These are phyloP conservation scores for Aptenodytes forsteri DNA, from an alignment of 2,113 vertebrate species.

Conservation along the genomic window DNA sequence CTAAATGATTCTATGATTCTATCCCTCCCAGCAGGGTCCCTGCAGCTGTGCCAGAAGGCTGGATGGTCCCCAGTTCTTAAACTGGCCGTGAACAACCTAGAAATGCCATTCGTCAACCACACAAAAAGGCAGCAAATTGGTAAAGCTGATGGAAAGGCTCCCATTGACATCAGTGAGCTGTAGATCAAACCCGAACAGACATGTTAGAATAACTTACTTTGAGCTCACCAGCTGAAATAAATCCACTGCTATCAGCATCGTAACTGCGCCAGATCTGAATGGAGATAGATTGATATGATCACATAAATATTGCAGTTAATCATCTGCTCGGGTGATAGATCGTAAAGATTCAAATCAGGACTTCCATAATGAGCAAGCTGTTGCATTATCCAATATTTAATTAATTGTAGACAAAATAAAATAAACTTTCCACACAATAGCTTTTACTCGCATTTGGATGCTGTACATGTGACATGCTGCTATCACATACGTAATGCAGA, in stretches of 20 bases:
- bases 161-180: not conserved
- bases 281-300: not conserved
- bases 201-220: constrained; percentile 73
- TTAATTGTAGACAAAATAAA: not conserved
- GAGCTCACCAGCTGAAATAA: constrained; percentile 90
- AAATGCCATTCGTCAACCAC: not conserved
- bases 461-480: not conserved
- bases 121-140: not conserved
- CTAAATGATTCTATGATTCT: not conserved
- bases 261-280: constrained; percentile 96
- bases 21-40: not conserved
- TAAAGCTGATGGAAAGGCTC: not conserved
- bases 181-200: not conserved
- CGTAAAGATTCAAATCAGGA: not conserved
- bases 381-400: not conserved
- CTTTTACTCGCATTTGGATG: not conserved
- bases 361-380: not conserved
- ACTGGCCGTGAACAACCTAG: accelerated
- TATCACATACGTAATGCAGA: not conserved
- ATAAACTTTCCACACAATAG: not conserved
- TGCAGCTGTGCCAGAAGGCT: not conserved
- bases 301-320: not conserved
- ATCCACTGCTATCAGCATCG: constrained; percentile 93
- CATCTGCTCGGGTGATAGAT: not conserved
- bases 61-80: not conserved